phyloP scores from a whole-genome alignment of 1,140 invertebrate genomes.

The Trypoxylus dichotomus region DNA sequence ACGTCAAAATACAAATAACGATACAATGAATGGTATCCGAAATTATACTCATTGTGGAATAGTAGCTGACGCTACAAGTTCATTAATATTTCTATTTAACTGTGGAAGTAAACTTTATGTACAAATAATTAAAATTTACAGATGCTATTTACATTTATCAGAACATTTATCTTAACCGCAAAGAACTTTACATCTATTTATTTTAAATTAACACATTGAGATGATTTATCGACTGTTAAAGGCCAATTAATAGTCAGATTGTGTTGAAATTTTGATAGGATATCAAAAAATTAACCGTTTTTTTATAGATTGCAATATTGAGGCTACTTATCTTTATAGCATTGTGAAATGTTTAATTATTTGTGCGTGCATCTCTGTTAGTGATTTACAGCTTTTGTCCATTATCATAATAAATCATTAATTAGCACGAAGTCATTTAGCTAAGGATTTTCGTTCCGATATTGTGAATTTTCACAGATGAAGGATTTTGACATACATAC shows the following conservation, averaged over 20 bases:
- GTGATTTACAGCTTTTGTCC: too few relatives aligned
- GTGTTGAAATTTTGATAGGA: conserved; percentile 6
- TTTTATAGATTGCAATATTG: neutral
- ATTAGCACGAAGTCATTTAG: too few relatives aligned
- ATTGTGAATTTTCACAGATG: too few relatives aligned
- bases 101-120: neutral
- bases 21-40: neutral
- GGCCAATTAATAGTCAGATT: neutral
- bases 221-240: conserved; percentile 20
- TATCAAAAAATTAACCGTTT: neutral
- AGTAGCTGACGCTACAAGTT: too few relatives aligned
- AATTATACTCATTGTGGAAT: neutral
- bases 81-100: neutral
- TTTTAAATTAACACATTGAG: neutral
- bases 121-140: neutral
- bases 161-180: neutral
- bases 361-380: neutral
- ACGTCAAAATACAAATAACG: neutral
- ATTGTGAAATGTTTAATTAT: neutral
- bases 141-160: neutral
- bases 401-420: too few relatives aligned
- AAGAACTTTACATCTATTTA: neutral
- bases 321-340: neutral
- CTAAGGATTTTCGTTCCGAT: too few relatives aligned
- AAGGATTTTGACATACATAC: too few relatives aligned